Conservation (phyloP, 2,888 invertebrate species). For the Villa cingulata region DNA sequence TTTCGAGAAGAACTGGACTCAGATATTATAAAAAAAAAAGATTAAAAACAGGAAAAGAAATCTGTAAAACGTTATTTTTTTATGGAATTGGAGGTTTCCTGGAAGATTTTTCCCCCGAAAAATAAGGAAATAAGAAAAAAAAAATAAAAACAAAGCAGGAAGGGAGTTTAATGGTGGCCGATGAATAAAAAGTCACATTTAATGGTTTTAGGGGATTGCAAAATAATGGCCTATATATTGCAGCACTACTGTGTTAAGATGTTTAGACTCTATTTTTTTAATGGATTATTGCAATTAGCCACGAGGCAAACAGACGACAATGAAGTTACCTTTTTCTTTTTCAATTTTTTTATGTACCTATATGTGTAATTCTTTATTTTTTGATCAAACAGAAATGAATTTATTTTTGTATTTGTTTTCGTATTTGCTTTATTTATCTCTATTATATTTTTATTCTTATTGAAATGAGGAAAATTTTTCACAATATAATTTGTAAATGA, state of each 20-base stretch:
- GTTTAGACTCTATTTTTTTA: constrained; percentile 4
- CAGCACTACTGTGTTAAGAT: neutral
- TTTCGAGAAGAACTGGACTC: neutral
- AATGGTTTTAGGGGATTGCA: neutral
- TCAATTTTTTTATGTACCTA: neutral
- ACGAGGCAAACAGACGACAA: constrained; percentile 2
- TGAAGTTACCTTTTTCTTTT: neutral
- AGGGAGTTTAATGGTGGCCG: neutral
- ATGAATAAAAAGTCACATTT: neutral
- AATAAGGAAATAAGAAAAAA: neutral
- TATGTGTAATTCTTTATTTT: neutral
- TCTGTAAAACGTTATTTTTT: neutral
- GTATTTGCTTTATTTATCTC: no score
- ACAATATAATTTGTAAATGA: no score
- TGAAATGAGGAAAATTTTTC: neutral
- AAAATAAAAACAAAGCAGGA: neutral
- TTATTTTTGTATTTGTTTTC: neutral
- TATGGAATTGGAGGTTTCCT: neutral
- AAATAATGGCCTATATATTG: neutral
- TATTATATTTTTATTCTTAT: neutral
- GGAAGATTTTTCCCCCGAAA: neutral
- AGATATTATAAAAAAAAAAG: neutral
- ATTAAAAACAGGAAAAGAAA: neutral
- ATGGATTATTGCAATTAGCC: constrained; percentile 16
- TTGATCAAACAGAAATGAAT: neutral